Percentiles rank a stretch among this genome's conserved stretches.
phyloP scores from a whole-genome alignment of 2,888 invertebrate genomes.

The Andrena bicolor region DNA sequence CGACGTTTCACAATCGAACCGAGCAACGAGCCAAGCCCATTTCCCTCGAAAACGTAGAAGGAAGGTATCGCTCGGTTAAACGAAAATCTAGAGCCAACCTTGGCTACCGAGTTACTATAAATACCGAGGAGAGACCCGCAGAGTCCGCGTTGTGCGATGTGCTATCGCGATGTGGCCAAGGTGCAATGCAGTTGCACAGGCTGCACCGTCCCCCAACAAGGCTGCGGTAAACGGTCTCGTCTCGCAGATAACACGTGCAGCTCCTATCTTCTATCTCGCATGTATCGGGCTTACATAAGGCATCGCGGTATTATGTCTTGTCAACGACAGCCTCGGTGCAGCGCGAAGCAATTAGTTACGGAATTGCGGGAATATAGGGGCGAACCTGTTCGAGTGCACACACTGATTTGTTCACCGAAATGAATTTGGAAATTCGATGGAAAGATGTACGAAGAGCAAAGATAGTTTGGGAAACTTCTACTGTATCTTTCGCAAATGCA shows the following conservation, averaged over 20 bases:
- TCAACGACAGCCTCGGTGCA: constrained; percentile 51
- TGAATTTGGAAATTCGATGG: neutral
- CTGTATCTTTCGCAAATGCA: neutral
- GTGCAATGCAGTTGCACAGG: constrained; percentile 51
- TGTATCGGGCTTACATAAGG: constrained; percentile 64
- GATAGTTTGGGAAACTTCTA: neutral
- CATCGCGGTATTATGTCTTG: constrained; percentile 54
- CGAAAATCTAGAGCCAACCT: constrained; percentile 53
- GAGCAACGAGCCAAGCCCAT: constrained; percentile 10
- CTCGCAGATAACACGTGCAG: constrained; percentile 55
- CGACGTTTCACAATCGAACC: constrained; percentile 34
- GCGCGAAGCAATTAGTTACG: constrained; percentile 55
- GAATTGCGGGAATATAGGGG: constrained; percentile 33
- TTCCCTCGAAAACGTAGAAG: constrained; percentile 18
- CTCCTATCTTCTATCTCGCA: constrained; percentile 46
- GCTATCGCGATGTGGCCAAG: constrained; percentile 54
- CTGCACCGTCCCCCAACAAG: constrained; percentile 57
- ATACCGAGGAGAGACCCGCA: constrained; percentile 23
- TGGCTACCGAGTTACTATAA: constrained; percentile 53
- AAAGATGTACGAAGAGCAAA: neutral
- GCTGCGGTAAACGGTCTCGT: constrained; percentile 62
- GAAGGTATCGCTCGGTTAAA: constrained; percentile 22
- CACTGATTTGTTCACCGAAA: neutral
- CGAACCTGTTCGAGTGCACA: neutral
- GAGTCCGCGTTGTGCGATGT: neutral